Evolutionary conservation across 2,797 vertebrate genomes (phyloP).

Genomic region (Aeoliscus strigatus): DNA sequence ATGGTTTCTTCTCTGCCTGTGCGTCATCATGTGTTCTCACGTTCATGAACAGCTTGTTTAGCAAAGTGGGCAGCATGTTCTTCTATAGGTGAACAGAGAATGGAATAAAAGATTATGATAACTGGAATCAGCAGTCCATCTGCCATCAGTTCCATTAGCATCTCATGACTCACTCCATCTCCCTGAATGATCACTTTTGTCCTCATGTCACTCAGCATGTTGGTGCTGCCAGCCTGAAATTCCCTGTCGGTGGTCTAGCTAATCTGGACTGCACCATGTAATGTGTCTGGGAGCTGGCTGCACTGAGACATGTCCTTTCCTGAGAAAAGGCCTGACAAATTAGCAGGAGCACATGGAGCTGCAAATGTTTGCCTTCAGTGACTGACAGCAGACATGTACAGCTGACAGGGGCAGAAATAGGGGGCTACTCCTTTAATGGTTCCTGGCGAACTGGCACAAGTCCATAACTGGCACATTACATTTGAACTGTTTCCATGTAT

Average conservation of each 20-base stretch:
- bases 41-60: conserved; percentile 4
- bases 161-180: conserved; percentile 5
- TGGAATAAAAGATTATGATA: background rate
- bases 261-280: conserved; percentile 28
- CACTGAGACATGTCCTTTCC: conserved; percentile 29
- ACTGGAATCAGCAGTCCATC: conserved; percentile 16
- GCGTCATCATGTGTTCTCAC: background rate
- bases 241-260: conserved; percentile 25
- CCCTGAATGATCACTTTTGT: conserved; percentile 9
- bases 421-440: conserved; percentile 35
- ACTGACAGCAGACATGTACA: conserved; percentile 33
- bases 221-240: conserved; percentile 23
- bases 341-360: conserved; percentile 32
- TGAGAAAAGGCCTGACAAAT: conserved; percentile 30
- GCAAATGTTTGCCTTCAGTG: conserved; percentile 26
- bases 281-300: conserved; percentile 18
- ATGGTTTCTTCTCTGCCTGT: background rate
- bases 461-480: conserved; percentile 34
- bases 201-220: conserved; percentile 14
- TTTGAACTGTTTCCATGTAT: conserved; percentile 28
- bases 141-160: conserved; percentile 12
- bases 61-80: background rate
- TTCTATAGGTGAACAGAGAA: background rate
- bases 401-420: conserved; percentile 38
- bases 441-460: too few relatives aligned